phyloP scores from a whole-genome alignment of 2,888 invertebrate species.

The Neoascia interrupta region DNA sequence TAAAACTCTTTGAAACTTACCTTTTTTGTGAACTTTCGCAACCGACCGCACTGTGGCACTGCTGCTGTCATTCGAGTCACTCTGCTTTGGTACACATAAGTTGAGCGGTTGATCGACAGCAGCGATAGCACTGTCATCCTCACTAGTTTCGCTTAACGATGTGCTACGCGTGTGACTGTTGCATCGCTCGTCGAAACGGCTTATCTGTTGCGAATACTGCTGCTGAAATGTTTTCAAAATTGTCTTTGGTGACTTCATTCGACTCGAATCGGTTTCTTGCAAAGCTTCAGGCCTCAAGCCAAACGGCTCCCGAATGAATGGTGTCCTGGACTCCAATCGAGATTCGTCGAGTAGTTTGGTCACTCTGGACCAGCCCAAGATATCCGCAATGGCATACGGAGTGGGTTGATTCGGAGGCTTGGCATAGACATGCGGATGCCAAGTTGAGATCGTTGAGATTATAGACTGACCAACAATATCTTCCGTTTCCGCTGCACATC shows the following conservation, averaged over 20 bases:
- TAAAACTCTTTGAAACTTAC: constrained; percentile 63
- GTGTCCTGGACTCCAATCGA: constrained; percentile 10
- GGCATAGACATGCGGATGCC: constrained; percentile 95
- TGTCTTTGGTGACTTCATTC: constrained; percentile 76
- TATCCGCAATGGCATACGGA: constrained; percentile 92
- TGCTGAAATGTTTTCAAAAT: constrained; percentile 76
- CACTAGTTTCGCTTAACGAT: constrained; percentile 79
- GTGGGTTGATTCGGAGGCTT: constrained; percentile 90
- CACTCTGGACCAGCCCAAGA: constrained; percentile 84
- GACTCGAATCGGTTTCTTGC: constrained; percentile 40
- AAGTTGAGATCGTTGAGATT: constrained; percentile 80
- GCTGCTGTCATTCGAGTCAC: constrained; percentile 68
- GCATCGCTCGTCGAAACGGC: constrained; percentile 67
- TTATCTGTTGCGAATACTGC: constrained; percentile 75
- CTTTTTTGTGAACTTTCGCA: constrained; percentile 71
- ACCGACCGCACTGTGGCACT: constrained; percentile 72
- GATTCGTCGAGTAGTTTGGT: constrained; percentile 24
- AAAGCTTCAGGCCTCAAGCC: constrained; percentile 2
- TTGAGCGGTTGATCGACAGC: constrained; percentile 82
- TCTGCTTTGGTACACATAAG: constrained; percentile 81
- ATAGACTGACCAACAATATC: constrained; percentile 25
- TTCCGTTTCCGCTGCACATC: constrained; percentile 36
- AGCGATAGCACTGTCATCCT: constrained; percentile 76
- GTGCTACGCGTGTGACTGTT: constrained; percentile 73
- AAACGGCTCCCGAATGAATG: constrained; percentile 15